phyloP scores from a whole-genome alignment of 2,113 vertebrate genomes.

The Cygnus atratus region DNA sequence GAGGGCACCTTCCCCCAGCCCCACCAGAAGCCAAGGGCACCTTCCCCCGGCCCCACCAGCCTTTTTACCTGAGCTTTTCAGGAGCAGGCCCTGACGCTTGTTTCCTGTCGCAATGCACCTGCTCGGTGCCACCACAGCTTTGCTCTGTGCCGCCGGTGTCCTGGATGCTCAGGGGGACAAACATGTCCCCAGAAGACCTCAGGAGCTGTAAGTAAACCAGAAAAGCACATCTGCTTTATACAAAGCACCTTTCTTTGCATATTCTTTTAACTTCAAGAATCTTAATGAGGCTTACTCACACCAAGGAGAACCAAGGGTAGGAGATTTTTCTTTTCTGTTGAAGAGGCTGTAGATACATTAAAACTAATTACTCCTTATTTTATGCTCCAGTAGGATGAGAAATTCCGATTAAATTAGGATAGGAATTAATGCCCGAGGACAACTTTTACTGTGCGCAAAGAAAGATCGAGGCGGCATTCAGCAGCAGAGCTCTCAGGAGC shows the following conservation, averaged over 20 bases:
- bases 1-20: accelerated
- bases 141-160: accelerated
- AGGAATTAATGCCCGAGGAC: not conserved
- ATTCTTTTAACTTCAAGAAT: not conserved
- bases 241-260: not conserved
- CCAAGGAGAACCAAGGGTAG: constrained; percentile 57
- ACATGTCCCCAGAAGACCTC: accelerated
- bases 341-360: constrained; percentile 18
- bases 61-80: not conserved
- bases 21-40: accelerated
- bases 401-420: not conserved
- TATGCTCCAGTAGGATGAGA: constrained; percentile 50
- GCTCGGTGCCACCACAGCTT: not conserved
- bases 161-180: not conserved
- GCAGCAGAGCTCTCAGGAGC: not conserved
- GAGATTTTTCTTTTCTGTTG: not conserved
- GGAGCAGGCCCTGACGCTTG: accelerated
- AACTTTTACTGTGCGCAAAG: not conserved
- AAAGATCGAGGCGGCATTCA: not conserved
- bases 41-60: not conserved
- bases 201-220: not conserved
- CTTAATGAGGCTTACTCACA: not conserved
- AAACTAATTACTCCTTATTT: constrained; percentile 48
- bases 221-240: not conserved
- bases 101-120: accelerated